Base-by-base conservation (phyloP, 2,888 invertebrate species). In the Ectemnius cavifrons region DNA sequence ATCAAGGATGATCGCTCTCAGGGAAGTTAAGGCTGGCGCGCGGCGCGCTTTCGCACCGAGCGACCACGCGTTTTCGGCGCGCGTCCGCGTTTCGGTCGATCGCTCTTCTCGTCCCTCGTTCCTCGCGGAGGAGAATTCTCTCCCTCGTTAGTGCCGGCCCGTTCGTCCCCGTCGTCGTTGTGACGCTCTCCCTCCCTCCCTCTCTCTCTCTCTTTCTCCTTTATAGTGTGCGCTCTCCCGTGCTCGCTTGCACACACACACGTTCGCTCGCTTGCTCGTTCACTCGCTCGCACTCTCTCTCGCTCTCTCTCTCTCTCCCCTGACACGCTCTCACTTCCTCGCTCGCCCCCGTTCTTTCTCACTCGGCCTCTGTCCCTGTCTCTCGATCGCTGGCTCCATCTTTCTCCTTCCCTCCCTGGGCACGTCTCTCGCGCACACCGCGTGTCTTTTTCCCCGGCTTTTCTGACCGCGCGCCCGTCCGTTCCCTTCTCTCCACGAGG, bases 361-460 rank as follows among this genome's bases (percentile, higher is more conserved):
- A 63, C 63, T 58, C 52, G 45, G 27, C 28, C 16, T 28, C 64
- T 52, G 61, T 20, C 63, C 56, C 63, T 67, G 64, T 57, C 66
- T 65, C 60, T 58, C 61, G 18, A 67, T 27, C 64, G 52, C 58
- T 63, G 71, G 28, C 58, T 16, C 20, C 37, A 47, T 52, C 45
- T 27, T 57, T 57, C 59, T 72, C 69, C 28, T 56, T 76, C 61
- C 28, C 77, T 68, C 77, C 63, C 37, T 6, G 37, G 37, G 37
- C 37, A 37, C 11, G 37, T 14, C 52, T 52, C 52, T 14, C 52
- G 52, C 52, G 52, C 52, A 16, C 52, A 52, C 77, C 69, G 73
- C 73, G 77, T 78, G 77, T 78, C 77, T 78, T 78, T 78, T 78
- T 78, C 77, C 77, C 77, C 77, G 77, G 77, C 77, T 78, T 78